Conservation (phyloP, 2,797 vertebrate species). For the Mycteria americana region DNA sequence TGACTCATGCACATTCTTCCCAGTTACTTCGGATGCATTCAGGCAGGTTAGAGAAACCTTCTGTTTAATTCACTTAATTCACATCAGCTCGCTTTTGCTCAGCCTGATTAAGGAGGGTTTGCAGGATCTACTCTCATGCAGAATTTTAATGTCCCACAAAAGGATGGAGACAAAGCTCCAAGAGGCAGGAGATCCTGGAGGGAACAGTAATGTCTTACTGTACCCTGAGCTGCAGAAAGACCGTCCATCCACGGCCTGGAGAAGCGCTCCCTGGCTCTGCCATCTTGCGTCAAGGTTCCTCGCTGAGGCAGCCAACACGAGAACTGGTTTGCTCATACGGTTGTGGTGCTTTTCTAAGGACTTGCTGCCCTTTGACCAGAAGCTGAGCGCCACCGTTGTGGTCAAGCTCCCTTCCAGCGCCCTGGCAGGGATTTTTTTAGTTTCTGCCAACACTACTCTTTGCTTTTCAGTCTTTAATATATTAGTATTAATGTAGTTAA, state of each 20-base stretch:
- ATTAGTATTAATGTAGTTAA: background rate
- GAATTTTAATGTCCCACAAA: background rate
- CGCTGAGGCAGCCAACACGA: background rate
- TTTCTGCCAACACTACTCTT: background rate
- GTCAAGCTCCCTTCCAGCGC: background rate
- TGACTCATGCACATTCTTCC: background rate
- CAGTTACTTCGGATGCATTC: background rate
- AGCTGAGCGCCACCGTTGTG: background rate
- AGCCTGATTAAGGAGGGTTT: background rate
- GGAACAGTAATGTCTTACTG: background rate
- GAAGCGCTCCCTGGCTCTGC: background rate
- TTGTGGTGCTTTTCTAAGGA: background rate
- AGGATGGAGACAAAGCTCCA: background rate
- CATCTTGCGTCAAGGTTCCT: background rate
- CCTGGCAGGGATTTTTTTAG: background rate
- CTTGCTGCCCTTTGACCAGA: background rate
- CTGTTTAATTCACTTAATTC: background rate
- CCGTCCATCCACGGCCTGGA: background rate
- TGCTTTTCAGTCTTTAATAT: background rate
- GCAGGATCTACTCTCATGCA: background rate
- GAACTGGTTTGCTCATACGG: rapidly evolving
- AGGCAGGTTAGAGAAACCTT: background rate
- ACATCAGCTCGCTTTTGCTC: background rate
- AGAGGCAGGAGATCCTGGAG: background rate
- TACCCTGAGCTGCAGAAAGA: background rate